Base-by-base conservation (phyloP, 2,113 vertebrate species). In the Paramisgurnus dabryanus region DNA sequence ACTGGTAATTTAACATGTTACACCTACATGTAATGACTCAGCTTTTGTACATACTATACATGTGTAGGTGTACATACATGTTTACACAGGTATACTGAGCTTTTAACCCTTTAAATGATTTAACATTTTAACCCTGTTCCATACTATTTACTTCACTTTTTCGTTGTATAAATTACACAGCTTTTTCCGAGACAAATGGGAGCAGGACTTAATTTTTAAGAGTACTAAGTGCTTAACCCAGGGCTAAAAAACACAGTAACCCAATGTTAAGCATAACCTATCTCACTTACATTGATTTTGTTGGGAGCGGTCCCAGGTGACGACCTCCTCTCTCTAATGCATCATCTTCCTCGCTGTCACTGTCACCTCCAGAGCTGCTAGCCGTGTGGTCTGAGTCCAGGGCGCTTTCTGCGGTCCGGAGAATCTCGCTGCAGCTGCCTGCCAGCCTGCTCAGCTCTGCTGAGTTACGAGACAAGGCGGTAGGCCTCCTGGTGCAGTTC, bases 301-400 rank as follows among this genome's bases (percentile, higher is more conserved):
- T 18, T n/a, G 69, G 11, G 39, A 70, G 60, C 39, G 80, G 57
- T 61, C 76, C 57, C 18, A 67, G 67, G 58, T 18, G 76, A 8
- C 22, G 43, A 13, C 65, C 47, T 76, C 66, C 12, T 61, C 49
- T 80, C 34, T 63, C 64, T 41, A 80, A 58, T 18, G 39, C 77
- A 15, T 78, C 75, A 11, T 80, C 81, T 43, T 86, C 87, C 47
- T 89, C 88, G 27, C 61, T 75, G 12, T 89, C 89, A 5, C 75
- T 89, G 39, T 84, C 85, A 5, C 87, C 89, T 7, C 87, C 86
- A 0, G 86, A 85, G 84, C 89, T 89, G 83, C 88, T 90, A 68
- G 87, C 89, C 0, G 90, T 91, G 40, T 89, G 87, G 72, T 92
- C 90, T 0, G 92, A 92, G 85, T 92, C 91, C 50, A 92, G 86